Conservation (phyloP, 64 coral and sea anemone genomes). For the Platygyra sinensis region DNA sequence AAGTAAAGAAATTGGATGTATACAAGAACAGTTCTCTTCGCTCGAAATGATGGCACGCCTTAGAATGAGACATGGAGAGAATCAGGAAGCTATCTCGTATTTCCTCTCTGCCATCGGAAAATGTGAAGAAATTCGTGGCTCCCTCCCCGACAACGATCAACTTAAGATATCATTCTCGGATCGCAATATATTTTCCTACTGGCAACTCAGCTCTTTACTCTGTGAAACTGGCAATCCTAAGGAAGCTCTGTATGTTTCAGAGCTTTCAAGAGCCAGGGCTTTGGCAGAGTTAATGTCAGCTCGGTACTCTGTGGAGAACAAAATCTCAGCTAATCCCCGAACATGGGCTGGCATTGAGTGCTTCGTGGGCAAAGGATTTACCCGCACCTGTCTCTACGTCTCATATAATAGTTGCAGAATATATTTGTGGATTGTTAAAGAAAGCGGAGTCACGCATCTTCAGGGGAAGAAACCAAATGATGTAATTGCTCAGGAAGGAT, state of each 20-base stretch:
- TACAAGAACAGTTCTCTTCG: background rate
- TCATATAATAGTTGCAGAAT: background rate
- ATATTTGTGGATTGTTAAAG: background rate
- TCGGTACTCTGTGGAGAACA: background rate
- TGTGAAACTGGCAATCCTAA: background rate
- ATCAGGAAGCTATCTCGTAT: background rate
- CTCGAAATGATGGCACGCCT: background rate
- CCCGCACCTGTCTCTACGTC: background rate
- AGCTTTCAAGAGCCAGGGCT: background rate
- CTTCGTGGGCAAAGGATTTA: background rate
- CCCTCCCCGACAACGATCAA: background rate
- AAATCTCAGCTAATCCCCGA: background rate
- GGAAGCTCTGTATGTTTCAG: background rate
- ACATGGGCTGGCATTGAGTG: background rate
- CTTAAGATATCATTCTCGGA: background rate
- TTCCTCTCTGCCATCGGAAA: background rate
- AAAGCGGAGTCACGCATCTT: too few species aligned
- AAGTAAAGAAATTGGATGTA: background rate
- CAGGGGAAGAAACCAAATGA: background rate
- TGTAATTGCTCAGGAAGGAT: background rate
- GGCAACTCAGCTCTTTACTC: background rate
- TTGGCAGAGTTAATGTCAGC: background rate
- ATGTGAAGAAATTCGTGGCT: background rate
- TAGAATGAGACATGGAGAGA: background rate
- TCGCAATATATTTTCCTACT: too few species aligned